Evolutionary conservation across 1,140 invertebrate genomes (phyloP).

Genomic region (Cephus cinctus): DNA sequence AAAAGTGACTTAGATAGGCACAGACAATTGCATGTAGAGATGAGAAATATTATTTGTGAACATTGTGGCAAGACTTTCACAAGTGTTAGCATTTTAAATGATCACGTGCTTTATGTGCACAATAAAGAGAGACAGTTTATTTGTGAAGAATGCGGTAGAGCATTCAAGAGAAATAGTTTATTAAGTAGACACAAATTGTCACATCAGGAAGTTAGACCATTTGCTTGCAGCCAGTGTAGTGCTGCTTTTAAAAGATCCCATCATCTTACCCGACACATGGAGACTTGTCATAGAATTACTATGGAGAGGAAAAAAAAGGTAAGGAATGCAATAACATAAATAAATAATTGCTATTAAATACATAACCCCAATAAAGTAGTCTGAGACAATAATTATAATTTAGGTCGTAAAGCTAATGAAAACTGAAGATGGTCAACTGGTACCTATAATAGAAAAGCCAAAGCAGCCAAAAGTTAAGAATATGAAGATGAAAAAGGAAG

Average conservation of each 20-base stretch:
- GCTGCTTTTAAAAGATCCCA: conserved; percentile 43
- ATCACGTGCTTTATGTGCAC: conserved; percentile 41
- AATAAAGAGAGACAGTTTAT: conserved; percentile 42
- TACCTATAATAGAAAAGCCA: conserved; percentile 37
- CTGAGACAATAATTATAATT: background rate
- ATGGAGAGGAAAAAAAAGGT: conserved; percentile 40
- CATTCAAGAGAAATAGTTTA: conserved; percentile 43
- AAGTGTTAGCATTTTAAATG: conserved; percentile 41
- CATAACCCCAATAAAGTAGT: background rate
- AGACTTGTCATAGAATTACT: conserved; percentile 39
- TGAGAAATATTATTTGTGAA: conserved; percentile 40
- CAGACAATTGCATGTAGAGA: conserved; percentile 40
- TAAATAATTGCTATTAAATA: no score
- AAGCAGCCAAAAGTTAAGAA: conserved; percentile 21
- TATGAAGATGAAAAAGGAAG: conserved; percentile 10
- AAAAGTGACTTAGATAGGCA: conserved; percentile 41
- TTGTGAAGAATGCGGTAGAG: conserved; percentile 47
- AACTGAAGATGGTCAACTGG: conserved; percentile 37
- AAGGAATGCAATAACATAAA: no score
- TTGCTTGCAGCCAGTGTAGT: conserved; percentile 35
- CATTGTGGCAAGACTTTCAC: conserved; percentile 48
- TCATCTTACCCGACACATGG: conserved; percentile 41
- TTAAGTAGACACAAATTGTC: conserved; percentile 42
- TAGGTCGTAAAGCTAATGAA: conserved; percentile 43
- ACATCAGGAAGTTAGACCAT: conserved; percentile 41